A percentile compares a stretch with the other conserved stretches of the same genome.
These are phyloP conservation scores for Hippasteria phrygiana DNA, from an alignment of 53 echinoderm and acorn worm genomes.

Conservation along the genomic window DNA sequence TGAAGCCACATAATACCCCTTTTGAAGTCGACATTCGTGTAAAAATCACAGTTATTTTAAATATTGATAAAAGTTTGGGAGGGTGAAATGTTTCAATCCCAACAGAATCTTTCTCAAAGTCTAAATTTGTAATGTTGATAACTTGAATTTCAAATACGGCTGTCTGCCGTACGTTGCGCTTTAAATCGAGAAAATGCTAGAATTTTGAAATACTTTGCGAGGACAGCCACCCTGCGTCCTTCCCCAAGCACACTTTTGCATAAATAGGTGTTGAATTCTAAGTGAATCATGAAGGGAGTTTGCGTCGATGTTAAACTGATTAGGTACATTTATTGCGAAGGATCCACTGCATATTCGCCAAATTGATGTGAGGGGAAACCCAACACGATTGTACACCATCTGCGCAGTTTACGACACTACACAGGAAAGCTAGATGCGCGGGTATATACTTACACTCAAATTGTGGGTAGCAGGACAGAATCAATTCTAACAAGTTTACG, in stretches of 20 bases:
- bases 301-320: constrained; percentile 59
- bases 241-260: background rate
- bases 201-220: background rate
- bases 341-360: constrained; percentile 43
- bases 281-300: constrained; percentile 36
- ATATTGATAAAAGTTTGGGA: too few relatives aligned
- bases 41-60: too few relatives aligned
- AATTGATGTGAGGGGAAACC: constrained; percentile 37
- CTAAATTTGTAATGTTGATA: too few relatives aligned
- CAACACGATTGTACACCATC: constrained; percentile 9
- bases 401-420: background rate
- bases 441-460: constrained; percentile 50
- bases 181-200: background rate
- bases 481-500: constrained; percentile 60
- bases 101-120: too few relatives aligned
- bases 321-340: constrained; percentile 40
- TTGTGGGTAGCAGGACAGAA: constrained; percentile 55
- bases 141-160: background rate
- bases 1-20: too few relatives aligned
- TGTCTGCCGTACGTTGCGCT: background rate
- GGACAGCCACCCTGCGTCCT: constrained; percentile 37
- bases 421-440: background rate
- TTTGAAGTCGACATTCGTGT: too few relatives aligned
- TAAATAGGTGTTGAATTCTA: constrained; percentile 43
- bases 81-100: too few relatives aligned